Evolutionary conservation across 2,888 invertebrate genomes (phyloP).

Genomic region (Cerastis leucographa): DNA sequence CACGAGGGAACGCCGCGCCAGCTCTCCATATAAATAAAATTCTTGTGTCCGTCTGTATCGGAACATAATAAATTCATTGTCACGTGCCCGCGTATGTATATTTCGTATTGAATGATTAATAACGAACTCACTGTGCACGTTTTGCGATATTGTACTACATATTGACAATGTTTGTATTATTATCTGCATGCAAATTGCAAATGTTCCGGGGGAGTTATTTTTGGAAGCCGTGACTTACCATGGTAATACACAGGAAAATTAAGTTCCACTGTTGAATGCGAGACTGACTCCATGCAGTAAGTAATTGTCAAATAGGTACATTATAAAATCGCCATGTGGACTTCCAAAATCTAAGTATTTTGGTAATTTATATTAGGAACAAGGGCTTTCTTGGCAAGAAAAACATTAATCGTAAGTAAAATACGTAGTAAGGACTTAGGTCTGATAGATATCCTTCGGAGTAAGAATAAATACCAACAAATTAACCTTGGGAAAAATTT

Average conservation of each 20-base stretch:
- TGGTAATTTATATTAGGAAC: neutral
- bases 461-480: neutral
- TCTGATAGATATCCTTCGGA: neutral
- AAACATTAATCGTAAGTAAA: neutral
- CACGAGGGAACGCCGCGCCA: constrained; percentile 52
- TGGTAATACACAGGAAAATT: neutral
- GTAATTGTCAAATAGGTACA: neutral
- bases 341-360: neutral
- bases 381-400: neutral
- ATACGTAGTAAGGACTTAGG: neutral
- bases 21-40: constrained; percentile 80
- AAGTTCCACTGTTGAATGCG: neutral
- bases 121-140: constrained; percentile 51
- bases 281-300: neutral
- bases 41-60: constrained; percentile 66
- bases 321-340: neutral
- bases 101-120: constrained; percentile 74
- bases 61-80: constrained; percentile 78
- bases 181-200: neutral
- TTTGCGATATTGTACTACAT: constrained; percentile 30
- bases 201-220: constrained; percentile 11
- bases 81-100: constrained; percentile 70
- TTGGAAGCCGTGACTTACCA: neutral
- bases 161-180: constrained; percentile 6
- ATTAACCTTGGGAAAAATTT: neutral